Base-by-base conservation (phyloP, 35 echinoderm and acorn worm species). In the Heliocidaris erythrogramma region DNA sequence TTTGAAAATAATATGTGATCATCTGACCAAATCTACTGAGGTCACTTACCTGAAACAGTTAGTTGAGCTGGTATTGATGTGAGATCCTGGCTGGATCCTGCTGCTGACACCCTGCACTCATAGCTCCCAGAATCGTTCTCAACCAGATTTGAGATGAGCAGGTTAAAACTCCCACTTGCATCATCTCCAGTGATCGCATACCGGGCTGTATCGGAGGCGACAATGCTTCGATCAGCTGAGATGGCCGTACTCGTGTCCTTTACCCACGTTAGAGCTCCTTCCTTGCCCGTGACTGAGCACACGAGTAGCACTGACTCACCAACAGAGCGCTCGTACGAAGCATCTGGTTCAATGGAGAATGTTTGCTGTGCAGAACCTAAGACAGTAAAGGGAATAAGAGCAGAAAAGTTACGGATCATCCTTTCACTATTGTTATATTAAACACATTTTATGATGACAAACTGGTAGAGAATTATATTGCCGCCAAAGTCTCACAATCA, bases 261-360 rank as follows among this genome's bases (percentile, higher is more conserved):
- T 0, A 94, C 94, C 97, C 98, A 99, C 4, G 96, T 96, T 1
- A 97, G 29, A 30, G 94, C 92, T 13, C 98, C 98, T 17, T 85
- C 93, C 59, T 97, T 96, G 60, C 96, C 89, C 6, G 95, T 90
- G 27, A 99, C 95, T 5, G 96, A 95, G 48, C 98, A 99, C 3
- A 90, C 48, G 2, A 99, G 86, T 8, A 85, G 88, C 5, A 95
- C 94, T 2, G 98, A 96, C 13, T 96, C 89, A 7, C 98, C 98
- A 6, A 96, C 88, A 18, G 85, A 85, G 27, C 18, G 65, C 13
- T 91, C 96, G 17, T 92, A 71, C 30, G 89, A 88, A 49, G 95
- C 94, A 35, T 86, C 21, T 24, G 98, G 98, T 30, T 95, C 86
- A 27, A 94, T 91, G 4, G 78, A 90, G 48, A 99, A 97, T 12